Evolutionary conservation across 2,797 vertebrate genomes (phyloP).

Genomic region (Macropus fuliginosus): DNA sequence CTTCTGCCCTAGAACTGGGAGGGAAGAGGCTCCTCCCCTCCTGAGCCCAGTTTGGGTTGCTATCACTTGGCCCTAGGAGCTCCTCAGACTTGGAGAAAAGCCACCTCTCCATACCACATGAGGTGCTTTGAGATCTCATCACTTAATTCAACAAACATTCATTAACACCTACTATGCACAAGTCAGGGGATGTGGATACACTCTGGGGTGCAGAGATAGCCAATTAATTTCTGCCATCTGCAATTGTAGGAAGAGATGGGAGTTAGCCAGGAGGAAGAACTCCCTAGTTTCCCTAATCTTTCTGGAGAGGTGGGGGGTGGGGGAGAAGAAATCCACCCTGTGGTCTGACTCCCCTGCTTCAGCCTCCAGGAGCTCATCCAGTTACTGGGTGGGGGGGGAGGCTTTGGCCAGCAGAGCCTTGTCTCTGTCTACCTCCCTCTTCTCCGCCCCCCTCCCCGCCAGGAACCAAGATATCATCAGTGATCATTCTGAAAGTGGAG

Average conservation of each 20-base stretch:
- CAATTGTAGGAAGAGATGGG: not conserved
- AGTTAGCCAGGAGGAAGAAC: not conserved
- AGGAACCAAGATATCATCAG: constrained; percentile 75
- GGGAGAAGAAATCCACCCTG: not conserved
- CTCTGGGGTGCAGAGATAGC: not conserved
- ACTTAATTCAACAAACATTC: not conserved
- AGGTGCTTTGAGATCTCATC: not conserved
- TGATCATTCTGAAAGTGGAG: constrained; percentile 76
- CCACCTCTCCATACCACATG: not conserved
- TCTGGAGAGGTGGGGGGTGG: not conserved
- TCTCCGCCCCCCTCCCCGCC: constrained; percentile 47
- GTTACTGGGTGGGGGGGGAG: not conserved
- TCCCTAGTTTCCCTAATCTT: not conserved
- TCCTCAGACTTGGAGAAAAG: not conserved
- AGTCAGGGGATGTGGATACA: not conserved
- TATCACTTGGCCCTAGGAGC: not conserved
- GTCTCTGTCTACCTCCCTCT: constrained; percentile 28
- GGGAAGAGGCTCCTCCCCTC: not conserved
- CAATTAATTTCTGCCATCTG: not conserved
- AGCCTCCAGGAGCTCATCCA: constrained; percentile 22
- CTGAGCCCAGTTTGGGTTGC: not conserved
- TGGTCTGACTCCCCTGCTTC: not conserved
- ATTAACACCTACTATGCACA: not conserved
- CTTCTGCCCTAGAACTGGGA: not conserved
- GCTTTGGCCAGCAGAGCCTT: not conserved